Evolutionary conservation across 2,888 invertebrate species (phyloP).

Genomic region (Scaptomyza caliginosa): DNA sequence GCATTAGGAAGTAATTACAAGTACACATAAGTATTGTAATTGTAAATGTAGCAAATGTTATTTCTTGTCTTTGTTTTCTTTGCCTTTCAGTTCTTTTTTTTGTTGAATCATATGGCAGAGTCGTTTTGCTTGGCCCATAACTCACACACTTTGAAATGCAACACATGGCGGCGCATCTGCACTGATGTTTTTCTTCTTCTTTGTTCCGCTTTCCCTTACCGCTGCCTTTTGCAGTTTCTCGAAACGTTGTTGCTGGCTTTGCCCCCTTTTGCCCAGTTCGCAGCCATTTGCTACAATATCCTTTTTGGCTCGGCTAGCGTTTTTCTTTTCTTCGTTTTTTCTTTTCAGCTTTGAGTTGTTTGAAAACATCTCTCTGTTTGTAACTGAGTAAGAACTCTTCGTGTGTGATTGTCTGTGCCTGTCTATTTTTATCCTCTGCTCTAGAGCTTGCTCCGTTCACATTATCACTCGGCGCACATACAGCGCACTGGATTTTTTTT

Average conservation of each 20-base stretch:
- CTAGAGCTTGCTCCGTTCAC: slow-evolving; percentile 45
- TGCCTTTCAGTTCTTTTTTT: slow-evolving; percentile 34
- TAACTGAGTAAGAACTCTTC: slow-evolving; percentile 10
- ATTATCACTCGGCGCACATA: slow-evolving; percentile 67
- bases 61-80: slow-evolving; percentile 20
- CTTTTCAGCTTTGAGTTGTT: neutral
- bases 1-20: neutral
- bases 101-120: slow-evolving; percentile 66
- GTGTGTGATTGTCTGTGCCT: slow-evolving; percentile 13
- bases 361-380: slow-evolving; percentile 26
- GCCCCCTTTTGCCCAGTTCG: slow-evolving; percentile 29
- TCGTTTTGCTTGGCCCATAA: slow-evolving; percentile 54
- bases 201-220: neutral
- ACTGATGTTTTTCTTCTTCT: slow-evolving; percentile 23
- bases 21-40: neutral
- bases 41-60: slow-evolving; percentile 18
- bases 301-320: slow-evolving; percentile 36
- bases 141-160: slow-evolving; percentile 78
- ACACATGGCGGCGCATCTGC: slow-evolving; percentile 68
- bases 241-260: slow-evolving; percentile 7
- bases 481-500: slow-evolving; percentile 63
- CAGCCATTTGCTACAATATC: slow-evolving; percentile 71
- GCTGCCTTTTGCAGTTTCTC: slow-evolving; percentile 37
- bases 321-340: neutral
- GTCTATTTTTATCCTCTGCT: slow-evolving; percentile 65